Evolutionary conservation across 2,113 vertebrate species (phyloP).

Genomic region (Phyllopteryx taeniolatus): DNA sequence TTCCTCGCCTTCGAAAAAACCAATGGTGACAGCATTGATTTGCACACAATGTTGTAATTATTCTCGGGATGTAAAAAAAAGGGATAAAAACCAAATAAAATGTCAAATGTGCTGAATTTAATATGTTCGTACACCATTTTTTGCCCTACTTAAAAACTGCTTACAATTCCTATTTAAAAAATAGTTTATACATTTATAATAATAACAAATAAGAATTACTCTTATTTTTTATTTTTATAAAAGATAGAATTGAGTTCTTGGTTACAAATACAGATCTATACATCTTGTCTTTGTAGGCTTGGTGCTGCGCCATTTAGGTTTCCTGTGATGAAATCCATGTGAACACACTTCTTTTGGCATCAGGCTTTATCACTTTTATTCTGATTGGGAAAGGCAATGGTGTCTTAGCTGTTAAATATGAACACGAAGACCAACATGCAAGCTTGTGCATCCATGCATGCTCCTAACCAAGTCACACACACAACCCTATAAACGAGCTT

Average conservation of each 20-base stretch:
- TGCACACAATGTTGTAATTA: constrained; percentile 45
- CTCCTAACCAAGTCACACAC: constrained; percentile 11
- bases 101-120: constrained; percentile 28
- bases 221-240: neutral
- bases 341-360: constrained; percentile 24
- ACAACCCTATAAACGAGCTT: constrained; percentile 10
- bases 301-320: neutral
- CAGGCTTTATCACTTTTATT: constrained; percentile 23
- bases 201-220: neutral
- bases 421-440: constrained; percentile 27
- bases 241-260: constrained; percentile 13
- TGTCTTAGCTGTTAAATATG: constrained; percentile 37
- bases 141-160: constrained; percentile 3
- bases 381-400: constrained; percentile 21
- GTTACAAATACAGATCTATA: neutral
- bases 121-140: constrained; percentile 23
- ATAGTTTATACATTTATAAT: neutral
- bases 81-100: constrained; percentile 1
- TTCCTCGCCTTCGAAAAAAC: too few species aligned
- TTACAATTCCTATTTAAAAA: neutral
- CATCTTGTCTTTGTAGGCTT: neutral
- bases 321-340: constrained; percentile 14
- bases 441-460: constrained; percentile 32
- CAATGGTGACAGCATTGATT: constrained; percentile 26
- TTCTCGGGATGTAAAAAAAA: constrained; percentile 34